These are phyloP conservation scores for Ifrita kowaldi DNA, from an alignment of 2,113 vertebrate species.

Conservation along the genomic window DNA sequence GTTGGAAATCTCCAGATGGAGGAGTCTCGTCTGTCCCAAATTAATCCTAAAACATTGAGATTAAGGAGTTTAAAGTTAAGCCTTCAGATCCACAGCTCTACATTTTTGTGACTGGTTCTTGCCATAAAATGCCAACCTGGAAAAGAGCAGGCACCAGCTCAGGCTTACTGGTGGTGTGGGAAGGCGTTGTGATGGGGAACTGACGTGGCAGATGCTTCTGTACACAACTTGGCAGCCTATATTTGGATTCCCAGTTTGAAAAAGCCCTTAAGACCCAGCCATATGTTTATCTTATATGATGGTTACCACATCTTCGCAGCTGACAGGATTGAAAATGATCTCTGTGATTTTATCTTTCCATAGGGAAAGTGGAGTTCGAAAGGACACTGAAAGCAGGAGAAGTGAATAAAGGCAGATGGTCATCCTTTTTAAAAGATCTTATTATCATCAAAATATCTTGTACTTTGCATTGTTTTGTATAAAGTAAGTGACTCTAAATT, in stretches of 20 bases:
- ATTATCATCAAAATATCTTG: constrained; percentile 22
- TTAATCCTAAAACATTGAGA: background rate
- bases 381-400: background rate
- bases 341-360: background rate
- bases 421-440: background rate
- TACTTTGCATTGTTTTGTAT: constrained; percentile 20
- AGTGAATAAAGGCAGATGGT: constrained; percentile 15
- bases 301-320: background rate
- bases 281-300: background rate
- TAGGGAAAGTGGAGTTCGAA: background rate
- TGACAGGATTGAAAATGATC: background rate
- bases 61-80: background rate
- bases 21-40: background rate
- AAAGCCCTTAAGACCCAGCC: background rate
- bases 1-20: background rate
- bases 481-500: constrained; percentile 15
- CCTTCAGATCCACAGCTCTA: background rate
- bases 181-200: background rate
- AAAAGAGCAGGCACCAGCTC: background rate
- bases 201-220: background rate
- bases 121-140: background rate
- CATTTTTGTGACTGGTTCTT: background rate
- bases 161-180: background rate
- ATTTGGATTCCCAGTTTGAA: background rate
- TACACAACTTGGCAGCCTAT: background rate